Conservation (phyloP, 2,888 invertebrate species). For the Mamestra brassicae region DNA sequence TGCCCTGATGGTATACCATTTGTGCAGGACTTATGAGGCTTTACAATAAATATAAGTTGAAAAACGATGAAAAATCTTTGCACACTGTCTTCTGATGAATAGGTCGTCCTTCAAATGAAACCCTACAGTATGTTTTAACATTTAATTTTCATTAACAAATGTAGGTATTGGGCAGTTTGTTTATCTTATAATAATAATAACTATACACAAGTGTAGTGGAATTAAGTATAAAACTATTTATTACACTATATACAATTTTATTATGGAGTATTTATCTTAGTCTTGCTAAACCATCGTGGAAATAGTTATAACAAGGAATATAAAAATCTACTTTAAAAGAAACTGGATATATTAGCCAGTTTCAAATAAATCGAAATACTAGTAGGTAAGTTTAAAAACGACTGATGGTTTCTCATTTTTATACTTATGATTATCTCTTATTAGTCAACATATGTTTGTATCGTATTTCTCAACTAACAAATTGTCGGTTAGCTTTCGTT, state of each 20-base stretch:
- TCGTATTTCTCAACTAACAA: too few species aligned
- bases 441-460: too few species aligned
- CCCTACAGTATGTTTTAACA: slow-evolving; percentile 49
- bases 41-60: background rate
- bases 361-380: background rate
- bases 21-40: background rate
- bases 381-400: too few species aligned
- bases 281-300: background rate
- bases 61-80: background rate
- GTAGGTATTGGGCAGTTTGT: slow-evolving; percentile 62
- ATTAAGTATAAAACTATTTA: slow-evolving; percentile 62
- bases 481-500: background rate
- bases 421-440: too few species aligned
- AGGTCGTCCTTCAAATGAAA: slow-evolving; percentile 17
- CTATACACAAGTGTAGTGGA: slow-evolving; percentile 58
- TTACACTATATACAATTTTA: slow-evolving; percentile 64
- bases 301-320: background rate
- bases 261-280: slow-evolving; percentile 29
- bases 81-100: background rate
- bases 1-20: background rate
- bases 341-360: too few species aligned
- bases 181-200: slow-evolving; percentile 58
- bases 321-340: background rate
- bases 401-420: too few species aligned
- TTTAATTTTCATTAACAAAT: slow-evolving; percentile 68